These are phyloP conservation scores for Drosophila greeni DNA, from an alignment of 2,888 invertebrate genomes.

Conservation along the genomic window DNA sequence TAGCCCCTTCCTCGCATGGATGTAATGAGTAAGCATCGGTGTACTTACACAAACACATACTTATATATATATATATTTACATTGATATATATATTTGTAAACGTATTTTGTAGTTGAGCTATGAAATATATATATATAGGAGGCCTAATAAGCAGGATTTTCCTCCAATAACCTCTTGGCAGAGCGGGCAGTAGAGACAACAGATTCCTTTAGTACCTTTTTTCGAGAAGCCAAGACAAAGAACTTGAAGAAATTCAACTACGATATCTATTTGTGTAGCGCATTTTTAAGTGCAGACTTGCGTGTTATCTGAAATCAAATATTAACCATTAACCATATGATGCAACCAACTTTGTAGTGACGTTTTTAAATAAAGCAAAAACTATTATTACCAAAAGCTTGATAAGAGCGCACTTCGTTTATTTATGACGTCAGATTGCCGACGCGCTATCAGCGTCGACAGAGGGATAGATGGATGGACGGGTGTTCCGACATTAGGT, in stretches of 20 bases:
- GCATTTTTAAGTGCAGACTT: slow-evolving; percentile 60
- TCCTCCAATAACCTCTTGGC: slow-evolving; percentile 21
- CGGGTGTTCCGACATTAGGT: slow-evolving; percentile 5
- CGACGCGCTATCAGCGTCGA: not conserved
- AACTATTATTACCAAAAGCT: slow-evolving; percentile 54
- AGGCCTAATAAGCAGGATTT: slow-evolving; percentile 19
- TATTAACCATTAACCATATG: slow-evolving; percentile 60
- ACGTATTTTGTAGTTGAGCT: slow-evolving; percentile 45
- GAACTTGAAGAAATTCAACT: slow-evolving; percentile 39
- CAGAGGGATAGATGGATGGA: slow-evolving; percentile 1
- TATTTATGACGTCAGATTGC: slow-evolving; percentile 42
- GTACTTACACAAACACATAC: slow-evolving; percentile 23
- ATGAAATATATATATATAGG: slow-evolving; percentile 16
- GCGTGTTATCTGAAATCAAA: slow-evolving; percentile 68
- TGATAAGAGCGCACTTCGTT: slow-evolving; percentile 20
- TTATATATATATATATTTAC: slow-evolving; percentile 42
- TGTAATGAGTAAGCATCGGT: slow-evolving; percentile 31
- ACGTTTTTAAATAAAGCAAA: slow-evolving; percentile 75
- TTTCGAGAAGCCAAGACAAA: slow-evolving; percentile 53
- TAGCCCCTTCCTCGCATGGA: slow-evolving; percentile 31
- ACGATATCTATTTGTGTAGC: slow-evolving; percentile 61
- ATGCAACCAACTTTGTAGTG: slow-evolving; percentile 74
- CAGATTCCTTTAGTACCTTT: slow-evolving; percentile 67
- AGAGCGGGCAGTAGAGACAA: slow-evolving; percentile 11
- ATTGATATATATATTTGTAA: slow-evolving; percentile 53